Base-by-base conservation (phyloP, 2,888 invertebrate species). In the Heliconius hortense region DNA sequence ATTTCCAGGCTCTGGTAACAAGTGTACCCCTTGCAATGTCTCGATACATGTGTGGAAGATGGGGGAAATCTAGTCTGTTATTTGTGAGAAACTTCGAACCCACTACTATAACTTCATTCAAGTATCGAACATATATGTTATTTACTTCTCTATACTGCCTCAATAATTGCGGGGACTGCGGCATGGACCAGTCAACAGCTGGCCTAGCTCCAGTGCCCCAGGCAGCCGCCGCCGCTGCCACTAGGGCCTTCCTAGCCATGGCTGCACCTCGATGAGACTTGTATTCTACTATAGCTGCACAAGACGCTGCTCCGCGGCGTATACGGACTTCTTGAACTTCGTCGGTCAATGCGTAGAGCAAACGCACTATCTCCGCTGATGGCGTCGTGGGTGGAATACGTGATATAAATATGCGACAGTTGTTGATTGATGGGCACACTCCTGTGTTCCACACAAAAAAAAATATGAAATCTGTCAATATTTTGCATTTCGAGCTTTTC, bases 221-320 rank as follows among this genome's bases (percentile, higher is more conserved):
- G 10, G 91, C 93, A 26, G 92, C 92, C 28, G 91, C 84, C 0
- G 95, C 95, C 8, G 95, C 92, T 53, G 96, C 93, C 82, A 95
- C 94, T 79, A 94, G 87, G 81, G 92, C 91, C 86, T 93, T 92
- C 79, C 91, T 87, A 48, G 92, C 93, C 91, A 92, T 93, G 24
- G 93, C 93, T 1, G 95, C 96, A 31, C 96, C 95, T 80, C 96
- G 94, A 89, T 97, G 97, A 53, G 92, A 92, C 85, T 95, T 95
- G 86, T 96, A 97, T 84, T 96, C 96, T 28, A 97, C 95, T 82
- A 97, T 95, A 56, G 96, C 96, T 81, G 96, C 96, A 68, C 96
- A 90, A 2, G 90, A 88, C 24, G 91, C 89, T 24, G 88, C 82
- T 13, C 90, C 88, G 67, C 92, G 92, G n/a, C 92, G 87, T 67